These are phyloP conservation scores for Melipona beecheii DNA, from an alignment of 2,888 invertebrate genomes.

Conservation along the genomic window DNA sequence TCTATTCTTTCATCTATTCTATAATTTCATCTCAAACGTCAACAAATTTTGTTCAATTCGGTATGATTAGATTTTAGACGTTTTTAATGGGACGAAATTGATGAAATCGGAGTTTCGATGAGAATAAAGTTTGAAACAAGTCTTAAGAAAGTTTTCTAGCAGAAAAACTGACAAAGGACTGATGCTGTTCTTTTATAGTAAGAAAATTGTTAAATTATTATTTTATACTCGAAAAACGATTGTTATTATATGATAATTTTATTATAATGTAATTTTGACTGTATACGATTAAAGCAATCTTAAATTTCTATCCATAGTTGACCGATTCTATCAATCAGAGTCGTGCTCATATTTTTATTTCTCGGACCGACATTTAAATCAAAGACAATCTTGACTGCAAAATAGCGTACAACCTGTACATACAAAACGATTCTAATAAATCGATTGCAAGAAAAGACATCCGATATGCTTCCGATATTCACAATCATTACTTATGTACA, in stretches of 20 bases:
- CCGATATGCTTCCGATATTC: conserved; percentile 29
- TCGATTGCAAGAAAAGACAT: not conserved
- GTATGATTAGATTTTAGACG: not conserved
- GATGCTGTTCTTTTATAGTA: not conserved
- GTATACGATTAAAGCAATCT: conserved; percentile 9
- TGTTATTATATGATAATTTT: not conserved
- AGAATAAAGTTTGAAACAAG: conserved; percentile 12
- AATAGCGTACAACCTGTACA: conserved; percentile 24
- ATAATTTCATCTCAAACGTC: not conserved
- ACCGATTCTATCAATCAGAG: not conserved
- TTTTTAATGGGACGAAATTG: not conserved
- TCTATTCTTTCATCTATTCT: not conserved
- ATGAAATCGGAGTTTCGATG: not conserved
- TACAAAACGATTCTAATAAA: conserved; percentile 23
- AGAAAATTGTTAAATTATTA: not conserved
- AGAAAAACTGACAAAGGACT: not conserved
- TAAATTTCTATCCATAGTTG: not conserved
- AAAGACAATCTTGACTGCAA: conserved; percentile 46
- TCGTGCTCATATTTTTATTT: not conserved
- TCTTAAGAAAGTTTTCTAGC: not conserved
- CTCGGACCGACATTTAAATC: conserved; percentile 7
- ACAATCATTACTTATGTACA: not conserved
- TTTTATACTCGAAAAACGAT: conserved; percentile 8
- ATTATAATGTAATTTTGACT: not conserved
- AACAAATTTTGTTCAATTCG: not conserved